These are phyloP conservation scores for Ardeotis arabs DNA, from an alignment of 2,113 vertebrate genomes.

Conservation along the genomic window DNA sequence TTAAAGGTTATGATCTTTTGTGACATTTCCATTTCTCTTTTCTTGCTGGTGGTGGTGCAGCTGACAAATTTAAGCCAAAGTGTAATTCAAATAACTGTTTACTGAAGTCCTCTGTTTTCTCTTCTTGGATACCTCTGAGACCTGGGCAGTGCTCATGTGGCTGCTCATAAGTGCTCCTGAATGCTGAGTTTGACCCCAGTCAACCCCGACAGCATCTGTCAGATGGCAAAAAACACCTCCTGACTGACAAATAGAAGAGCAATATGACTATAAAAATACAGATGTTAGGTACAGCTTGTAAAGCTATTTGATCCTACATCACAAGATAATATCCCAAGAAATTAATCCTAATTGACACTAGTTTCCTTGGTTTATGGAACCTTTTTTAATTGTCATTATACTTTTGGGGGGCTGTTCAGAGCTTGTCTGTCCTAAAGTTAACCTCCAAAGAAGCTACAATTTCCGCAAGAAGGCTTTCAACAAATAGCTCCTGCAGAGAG, in stretches of 20 bases:
- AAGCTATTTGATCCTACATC: background rate
- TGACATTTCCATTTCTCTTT: slow-evolving; percentile 27
- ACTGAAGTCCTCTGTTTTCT: background rate
- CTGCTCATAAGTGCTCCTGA: background rate
- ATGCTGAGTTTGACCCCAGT: background rate
- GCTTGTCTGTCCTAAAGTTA: background rate
- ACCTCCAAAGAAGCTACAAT: background rate
- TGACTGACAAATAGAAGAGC: background rate
- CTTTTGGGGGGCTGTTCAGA: rapidly evolving
- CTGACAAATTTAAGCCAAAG: slow-evolving; percentile 18
- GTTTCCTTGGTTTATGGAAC: background rate
- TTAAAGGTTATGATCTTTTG: slow-evolving; percentile 40
- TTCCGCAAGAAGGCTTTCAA: background rate
- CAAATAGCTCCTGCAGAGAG: background rate
- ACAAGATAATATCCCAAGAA: background rate
- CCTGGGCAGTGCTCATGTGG: background rate
- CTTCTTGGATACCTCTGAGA: background rate
- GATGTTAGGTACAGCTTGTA: background rate
- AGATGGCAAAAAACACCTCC: background rate
- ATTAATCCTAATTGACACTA: background rate
- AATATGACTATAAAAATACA: background rate
- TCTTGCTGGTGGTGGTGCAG: slow-evolving; percentile 7
- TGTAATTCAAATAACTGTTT: background rate
- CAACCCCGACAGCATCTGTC: background rate
- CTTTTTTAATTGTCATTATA: background rate